phyloP scores from a whole-genome alignment of 2,797 vertebrate genomes.

The Mus caroli region DNA sequence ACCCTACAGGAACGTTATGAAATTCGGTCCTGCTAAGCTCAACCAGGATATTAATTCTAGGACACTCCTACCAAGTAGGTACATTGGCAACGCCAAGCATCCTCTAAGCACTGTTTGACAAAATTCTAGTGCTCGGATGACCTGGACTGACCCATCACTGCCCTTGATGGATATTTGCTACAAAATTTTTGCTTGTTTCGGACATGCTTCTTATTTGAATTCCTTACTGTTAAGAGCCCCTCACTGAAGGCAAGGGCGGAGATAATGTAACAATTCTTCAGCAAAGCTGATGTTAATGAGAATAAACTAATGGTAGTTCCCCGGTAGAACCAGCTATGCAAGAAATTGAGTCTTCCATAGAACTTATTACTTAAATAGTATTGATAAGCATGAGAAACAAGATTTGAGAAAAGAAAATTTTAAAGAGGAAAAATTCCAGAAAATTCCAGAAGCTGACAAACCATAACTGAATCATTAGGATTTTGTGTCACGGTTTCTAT shows the following conservation, averaged over 20 bases:
- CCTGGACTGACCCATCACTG: not conserved
- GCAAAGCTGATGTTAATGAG: not conserved
- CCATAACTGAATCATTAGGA: not conserved
- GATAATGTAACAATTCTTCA: not conserved
- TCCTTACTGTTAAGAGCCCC: not conserved
- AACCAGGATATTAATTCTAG: not conserved
- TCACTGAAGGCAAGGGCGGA: not conserved
- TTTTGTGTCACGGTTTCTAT: not conserved
- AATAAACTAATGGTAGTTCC: not conserved
- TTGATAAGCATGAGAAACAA: not conserved
- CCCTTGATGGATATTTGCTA: not conserved
- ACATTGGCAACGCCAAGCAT: not conserved
- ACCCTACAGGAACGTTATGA: not conserved
- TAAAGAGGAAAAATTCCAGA: not conserved
- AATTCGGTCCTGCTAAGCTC: not conserved
- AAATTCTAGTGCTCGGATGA: not conserved
- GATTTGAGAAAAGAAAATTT: not conserved
- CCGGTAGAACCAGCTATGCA: not conserved
- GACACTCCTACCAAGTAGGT: not conserved
- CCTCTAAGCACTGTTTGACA: not conserved
- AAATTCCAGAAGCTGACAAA: not conserved
- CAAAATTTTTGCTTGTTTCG: not conserved
- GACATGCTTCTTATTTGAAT: not conserved
- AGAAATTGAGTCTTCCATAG: not conserved
- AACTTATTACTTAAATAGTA: not conserved